A percentile compares a stretch with the other conserved stretches of the same genome.
phyloP scores from a whole-genome alignment of 2,797 vertebrate species.

The Labroides dimidiatus region DNA sequence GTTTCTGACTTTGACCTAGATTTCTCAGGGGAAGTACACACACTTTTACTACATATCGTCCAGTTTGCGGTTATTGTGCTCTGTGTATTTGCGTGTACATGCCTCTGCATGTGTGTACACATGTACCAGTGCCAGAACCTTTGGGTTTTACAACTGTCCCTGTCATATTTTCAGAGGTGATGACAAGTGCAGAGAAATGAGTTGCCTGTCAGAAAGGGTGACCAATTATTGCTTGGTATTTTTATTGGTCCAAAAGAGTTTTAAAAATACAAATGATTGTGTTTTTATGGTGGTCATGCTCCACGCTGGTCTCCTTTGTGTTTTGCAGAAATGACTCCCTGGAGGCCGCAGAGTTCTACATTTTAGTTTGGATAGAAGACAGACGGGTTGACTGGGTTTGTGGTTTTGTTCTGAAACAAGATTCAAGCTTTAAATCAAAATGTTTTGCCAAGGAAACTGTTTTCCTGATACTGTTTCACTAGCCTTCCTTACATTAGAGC shows the following conservation, averaged over 20 bases:
- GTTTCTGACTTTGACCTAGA: slow-evolving; percentile 68
- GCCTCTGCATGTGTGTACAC: slow-evolving; percentile 1
- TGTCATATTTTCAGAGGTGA: slow-evolving; percentile 75
- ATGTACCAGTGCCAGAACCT: slow-evolving; percentile 46
- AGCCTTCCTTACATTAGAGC: slow-evolving; percentile 53
- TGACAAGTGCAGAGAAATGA: slow-evolving; percentile 71
- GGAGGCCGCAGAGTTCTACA: slow-evolving; percentile 67
- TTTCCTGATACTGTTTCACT: slow-evolving; percentile 60
- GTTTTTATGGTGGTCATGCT: slow-evolving; percentile 73
- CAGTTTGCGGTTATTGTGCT: slow-evolving; percentile 55
- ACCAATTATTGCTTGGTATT: slow-evolving; percentile 76
- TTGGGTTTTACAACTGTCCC: slow-evolving; percentile 63
- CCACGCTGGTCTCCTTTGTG: slow-evolving; percentile 67
- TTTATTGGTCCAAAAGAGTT: slow-evolving; percentile 78
- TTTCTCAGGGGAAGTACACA: slow-evolving; percentile 65
- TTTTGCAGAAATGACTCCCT: slow-evolving; percentile 68
- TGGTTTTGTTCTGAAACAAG: slow-evolving; percentile 74
- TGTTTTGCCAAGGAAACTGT: slow-evolving; percentile 54
- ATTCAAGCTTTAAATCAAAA: slow-evolving; percentile 60
- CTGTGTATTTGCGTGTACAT: slow-evolving; percentile 38
- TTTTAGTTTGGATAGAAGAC: slow-evolving; percentile 70
- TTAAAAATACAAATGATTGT: slow-evolving; percentile 75
- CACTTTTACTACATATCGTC: slow-evolving; percentile 62
- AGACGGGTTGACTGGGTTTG: slow-evolving; percentile 76
- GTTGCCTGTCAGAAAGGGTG: slow-evolving; percentile 51